Conservation (phyloP, 1,140 invertebrate species). For the Drosophila melanica region DNA sequence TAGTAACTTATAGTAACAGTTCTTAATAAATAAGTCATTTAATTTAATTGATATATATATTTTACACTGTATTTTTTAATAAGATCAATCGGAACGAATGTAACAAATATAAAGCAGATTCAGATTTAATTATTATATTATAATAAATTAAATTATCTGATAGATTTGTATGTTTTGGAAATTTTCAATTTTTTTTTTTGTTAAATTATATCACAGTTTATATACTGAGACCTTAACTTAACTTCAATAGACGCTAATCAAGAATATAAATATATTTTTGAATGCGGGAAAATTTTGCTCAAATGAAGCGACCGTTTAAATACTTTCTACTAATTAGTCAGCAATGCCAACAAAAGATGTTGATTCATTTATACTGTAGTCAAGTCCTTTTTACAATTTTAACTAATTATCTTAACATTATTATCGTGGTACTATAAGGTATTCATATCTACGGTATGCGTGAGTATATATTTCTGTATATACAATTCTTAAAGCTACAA, state of each 20-base stretch:
- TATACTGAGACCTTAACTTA: conserved; percentile 43
- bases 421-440: conserved; percentile 47
- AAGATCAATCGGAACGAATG: conserved; percentile 1
- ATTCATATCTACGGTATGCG: conserved; percentile 53
- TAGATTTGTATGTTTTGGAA: not conserved
- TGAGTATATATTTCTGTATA: conserved; percentile 41
- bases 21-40: too few relatives aligned
- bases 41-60: too few relatives aligned
- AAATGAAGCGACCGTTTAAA: conserved; percentile 30
- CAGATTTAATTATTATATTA: too few relatives aligned
- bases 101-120: conserved; percentile 1
- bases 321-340: conserved; percentile 29
- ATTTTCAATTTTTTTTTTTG: not conserved
- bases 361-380: conserved; percentile 31
- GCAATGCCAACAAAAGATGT: conserved; percentile 31
- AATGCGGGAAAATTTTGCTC: conserved; percentile 28
- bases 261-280: conserved; percentile 13
- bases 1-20: too few relatives aligned
- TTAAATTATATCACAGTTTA: conserved; percentile 51
- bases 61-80: not conserved
- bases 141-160: not conserved
- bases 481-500: conserved; percentile 66
- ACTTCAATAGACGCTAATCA: conserved; percentile 24
- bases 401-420: conserved; percentile 52
- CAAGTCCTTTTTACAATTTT: conserved; percentile 69